Evolutionary conservation across 1,140 invertebrate genomes (phyloP).

Genomic region (Psilanteris sp.): DNA sequence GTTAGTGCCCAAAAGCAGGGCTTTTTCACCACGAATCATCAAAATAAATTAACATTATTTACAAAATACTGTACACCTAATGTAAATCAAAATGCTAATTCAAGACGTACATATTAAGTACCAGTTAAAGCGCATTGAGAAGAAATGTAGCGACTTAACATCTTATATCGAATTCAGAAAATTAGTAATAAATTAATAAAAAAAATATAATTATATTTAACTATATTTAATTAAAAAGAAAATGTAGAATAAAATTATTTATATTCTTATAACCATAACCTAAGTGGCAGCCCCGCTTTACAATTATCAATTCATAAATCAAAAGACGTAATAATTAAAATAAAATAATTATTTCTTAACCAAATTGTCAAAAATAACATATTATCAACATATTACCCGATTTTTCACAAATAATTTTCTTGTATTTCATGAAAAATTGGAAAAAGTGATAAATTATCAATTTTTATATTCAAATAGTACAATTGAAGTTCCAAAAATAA

Average conservation of each 20-base stretch:
- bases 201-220: slow-evolving; percentile 4
- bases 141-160: slow-evolving; percentile 12
- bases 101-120: slow-evolving; percentile 23
- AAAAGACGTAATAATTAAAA: too few relatives aligned
- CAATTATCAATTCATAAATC: slow-evolving; percentile 4
- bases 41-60: slow-evolving; percentile 56
- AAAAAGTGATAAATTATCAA: slow-evolving; percentile 19
- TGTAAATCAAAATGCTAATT: slow-evolving; percentile 8
- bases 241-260: too few relatives aligned
- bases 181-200: too few relatives aligned
- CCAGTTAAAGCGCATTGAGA: slow-evolving; percentile 18
- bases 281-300: slow-evolving; percentile 44
- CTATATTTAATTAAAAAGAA: too few relatives aligned
- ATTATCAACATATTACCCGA: slow-evolving; percentile 36
- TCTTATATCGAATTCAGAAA: background rate
- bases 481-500: slow-evolving; percentile 20
- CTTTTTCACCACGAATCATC: slow-evolving; percentile 7
- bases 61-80: slow-evolving; percentile 48
- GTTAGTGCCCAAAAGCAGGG: slow-evolving; percentile 18
- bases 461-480: slow-evolving; percentile 2
- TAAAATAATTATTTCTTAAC: too few relatives aligned
- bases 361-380: slow-evolving; percentile 23
- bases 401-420: slow-evolving; percentile 24
- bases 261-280: background rate
- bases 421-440: slow-evolving; percentile 26